Base-by-base conservation (phyloP, 2,888 invertebrate genomes). In the Ormyrus rosae region DNA sequence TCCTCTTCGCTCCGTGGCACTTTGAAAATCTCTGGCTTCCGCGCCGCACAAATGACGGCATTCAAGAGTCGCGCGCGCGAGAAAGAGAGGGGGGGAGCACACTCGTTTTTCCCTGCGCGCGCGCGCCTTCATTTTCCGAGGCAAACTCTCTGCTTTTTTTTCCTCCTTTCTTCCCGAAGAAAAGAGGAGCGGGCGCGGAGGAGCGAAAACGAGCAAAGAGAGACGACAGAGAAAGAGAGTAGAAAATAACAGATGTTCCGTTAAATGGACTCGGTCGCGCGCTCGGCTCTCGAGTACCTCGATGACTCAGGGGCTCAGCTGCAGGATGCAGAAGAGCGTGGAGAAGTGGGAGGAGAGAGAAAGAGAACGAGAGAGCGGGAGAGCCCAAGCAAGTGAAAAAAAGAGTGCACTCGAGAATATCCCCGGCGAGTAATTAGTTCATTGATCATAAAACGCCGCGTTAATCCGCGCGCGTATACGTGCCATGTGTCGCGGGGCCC, bases 361-460 rank as follows among this genome's bases (percentile, higher is more conserved):
- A 53, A 63, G 0, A 10, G 64, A 51, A n/a, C n/a, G 56, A 50
- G n/a, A 9, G 65, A 10, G n/a, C 2, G 50, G 13, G 51, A 58
- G 69, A 45, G 55, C 11, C 67, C 75, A 48, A 63, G 61, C 75
- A 80, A 80, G 78, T 73, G 81, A 75, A 81, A 67, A 78, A 79
- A 81, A 64, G 64, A 67, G 58, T 84, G 84, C 86, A 85, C 88
- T 88, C 85, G 85, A 87, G 86, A 87, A 85, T 84, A 83, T 77
- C 77, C 82, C 34, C 83, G 53, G 83, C 85, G 85, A 86, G 88
- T 87, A 89, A 89, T 89, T 89, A 89, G 88, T 89, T 87, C 88
- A 87, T 80, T 78, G 82, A 80, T 89, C 89, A 87, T 87, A 87
- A 89, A 88, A 87, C 87, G 87, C 87, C 86, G 86, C 87, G 86